Percentiles rank a stretch among this genome's conserved stretches.
These are phyloP conservation scores for Balaenoptera acutorostrata DNA, from an alignment of 2,113 vertebrate genomes.

Conservation along the genomic window DNA sequence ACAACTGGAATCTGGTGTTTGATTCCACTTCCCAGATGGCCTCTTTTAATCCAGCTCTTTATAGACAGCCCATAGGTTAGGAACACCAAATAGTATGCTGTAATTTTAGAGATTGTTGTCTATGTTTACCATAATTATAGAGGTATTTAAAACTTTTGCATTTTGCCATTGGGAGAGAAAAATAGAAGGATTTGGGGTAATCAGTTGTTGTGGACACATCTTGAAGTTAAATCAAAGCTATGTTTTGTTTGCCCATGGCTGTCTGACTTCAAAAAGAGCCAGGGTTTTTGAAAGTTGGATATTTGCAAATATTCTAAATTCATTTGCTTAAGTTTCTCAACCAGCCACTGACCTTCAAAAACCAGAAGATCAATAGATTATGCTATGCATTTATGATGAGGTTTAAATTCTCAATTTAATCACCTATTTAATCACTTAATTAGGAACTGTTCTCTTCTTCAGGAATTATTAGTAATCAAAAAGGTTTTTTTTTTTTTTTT, in stretches of 20 bases:
- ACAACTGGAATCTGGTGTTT: conserved; percentile 9
- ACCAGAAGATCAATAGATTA: neutral
- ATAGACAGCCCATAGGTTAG: neutral
- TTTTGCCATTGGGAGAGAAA: conserved; percentile 23
- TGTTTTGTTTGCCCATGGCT: neutral
- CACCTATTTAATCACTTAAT: neutral
- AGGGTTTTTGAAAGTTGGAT: neutral
- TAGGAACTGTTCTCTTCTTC: neutral
- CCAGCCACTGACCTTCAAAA: neutral
- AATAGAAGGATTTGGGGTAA: conserved; percentile 36
- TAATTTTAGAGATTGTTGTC: neutral
- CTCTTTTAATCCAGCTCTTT: neutral
- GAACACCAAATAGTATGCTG: neutral
- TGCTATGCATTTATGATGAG: neutral
- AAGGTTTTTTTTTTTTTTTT: neutral
- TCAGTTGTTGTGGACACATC: conserved; percentile 22
- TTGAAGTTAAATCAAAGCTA: conserved; percentile 6
- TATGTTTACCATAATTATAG: conserved; percentile 5
- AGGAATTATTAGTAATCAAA: neutral
- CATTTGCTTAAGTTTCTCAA: neutral
- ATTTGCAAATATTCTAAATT: conserved; percentile 48
- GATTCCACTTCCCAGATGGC: neutral
- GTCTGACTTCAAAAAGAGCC: conserved; percentile 38
- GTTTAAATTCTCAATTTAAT: conserved; percentile 1
- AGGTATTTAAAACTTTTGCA: conserved; percentile 24